Percentiles rank a stretch among this genome's conserved stretches.
Evolutionary conservation across 2,797 vertebrate species (phyloP).

Genomic region (Gallirallus australis): DNA sequence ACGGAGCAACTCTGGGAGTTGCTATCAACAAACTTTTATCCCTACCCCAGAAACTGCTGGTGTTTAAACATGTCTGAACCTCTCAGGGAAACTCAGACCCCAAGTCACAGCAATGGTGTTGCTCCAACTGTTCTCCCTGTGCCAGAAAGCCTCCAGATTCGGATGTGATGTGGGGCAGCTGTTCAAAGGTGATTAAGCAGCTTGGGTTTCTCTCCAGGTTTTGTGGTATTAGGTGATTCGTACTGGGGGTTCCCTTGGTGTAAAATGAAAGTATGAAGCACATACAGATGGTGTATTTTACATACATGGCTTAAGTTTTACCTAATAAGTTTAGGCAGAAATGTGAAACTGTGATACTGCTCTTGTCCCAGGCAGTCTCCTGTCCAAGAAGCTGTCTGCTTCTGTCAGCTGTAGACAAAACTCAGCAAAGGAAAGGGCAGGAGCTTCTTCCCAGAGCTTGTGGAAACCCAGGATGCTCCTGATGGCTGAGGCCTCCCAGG

Average conservation of each 20-base stretch:
- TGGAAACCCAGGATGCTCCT: not conserved
- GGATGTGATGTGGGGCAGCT: not conserved
- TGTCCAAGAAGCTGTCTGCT: no score
- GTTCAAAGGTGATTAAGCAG: not conserved
- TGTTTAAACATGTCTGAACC: not conserved
- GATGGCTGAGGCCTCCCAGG: rapidly evolving
- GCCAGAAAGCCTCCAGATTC: not conserved
- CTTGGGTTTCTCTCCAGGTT: not conserved
- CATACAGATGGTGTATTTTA: not conserved
- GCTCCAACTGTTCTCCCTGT: not conserved
- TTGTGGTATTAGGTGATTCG: not conserved
- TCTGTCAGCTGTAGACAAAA: not conserved
- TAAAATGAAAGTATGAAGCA: not conserved
- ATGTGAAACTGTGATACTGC: not conserved
- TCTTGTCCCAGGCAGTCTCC: not conserved
- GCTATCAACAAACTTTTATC: not conserved
- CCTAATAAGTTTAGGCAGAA: no score
- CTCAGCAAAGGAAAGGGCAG: not conserved
- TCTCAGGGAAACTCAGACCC: not conserved
- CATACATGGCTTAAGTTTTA: not conserved
- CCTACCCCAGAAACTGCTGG: not conserved
- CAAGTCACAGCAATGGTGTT: not conserved
- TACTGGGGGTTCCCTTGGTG: not conserved
- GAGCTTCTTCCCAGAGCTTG: not conserved
- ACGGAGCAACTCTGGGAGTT: not conserved